Base-by-base conservation (phyloP, 1,140 invertebrate species). In the Drosophila fuyamai region DNA sequence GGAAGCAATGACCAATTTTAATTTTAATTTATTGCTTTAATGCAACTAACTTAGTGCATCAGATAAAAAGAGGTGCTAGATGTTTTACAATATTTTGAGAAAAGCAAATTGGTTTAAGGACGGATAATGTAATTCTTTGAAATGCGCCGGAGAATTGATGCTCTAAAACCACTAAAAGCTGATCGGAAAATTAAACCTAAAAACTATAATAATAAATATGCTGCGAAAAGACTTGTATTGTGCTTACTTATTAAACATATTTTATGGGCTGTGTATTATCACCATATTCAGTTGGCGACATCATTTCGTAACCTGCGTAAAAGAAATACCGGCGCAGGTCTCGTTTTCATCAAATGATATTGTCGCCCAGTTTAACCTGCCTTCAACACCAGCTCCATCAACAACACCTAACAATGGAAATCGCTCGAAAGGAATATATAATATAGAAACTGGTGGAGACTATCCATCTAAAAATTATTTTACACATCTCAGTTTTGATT, bases 401-500 rank as follows among this genome's bases (percentile, higher is more conserved):
- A 79, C 70, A 9, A 44, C 47, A 0, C 43, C 72, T 0, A 82
- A 59, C 56, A 62, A 50, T 13, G 47, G 40, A 5, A 90, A 88
- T 60, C 73, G 56, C 10, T 67, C 68, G 23, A 53, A 32, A 29
- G 48, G 48, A 46, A 29, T 23, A 23, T 23, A 48, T 48, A 36
- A 32, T 14, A 12, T 51, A 4, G 50, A 68, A 27, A 32, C 35
- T 29, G 48, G 35, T 14, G 40, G 12, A 14, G 43, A 65, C 18
- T 47, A 55, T 2, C 70, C 75, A 56, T 55, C 50, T 1, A 92
- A 81, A 53, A 92, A 89, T 70, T 93, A 93, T 65, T 94, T 94
- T 62, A 93, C 94, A 48, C 94, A 94, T 71, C 81, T 94, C 16
- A 93, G 93, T 4, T 93, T 94, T 38, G 94, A 94, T 78, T 92